Evolutionary conservation across 2,797 vertebrate species (phyloP), one percentile per base, ranked within the genome.

Genomic region (Sebastes diploproa): DNA sequence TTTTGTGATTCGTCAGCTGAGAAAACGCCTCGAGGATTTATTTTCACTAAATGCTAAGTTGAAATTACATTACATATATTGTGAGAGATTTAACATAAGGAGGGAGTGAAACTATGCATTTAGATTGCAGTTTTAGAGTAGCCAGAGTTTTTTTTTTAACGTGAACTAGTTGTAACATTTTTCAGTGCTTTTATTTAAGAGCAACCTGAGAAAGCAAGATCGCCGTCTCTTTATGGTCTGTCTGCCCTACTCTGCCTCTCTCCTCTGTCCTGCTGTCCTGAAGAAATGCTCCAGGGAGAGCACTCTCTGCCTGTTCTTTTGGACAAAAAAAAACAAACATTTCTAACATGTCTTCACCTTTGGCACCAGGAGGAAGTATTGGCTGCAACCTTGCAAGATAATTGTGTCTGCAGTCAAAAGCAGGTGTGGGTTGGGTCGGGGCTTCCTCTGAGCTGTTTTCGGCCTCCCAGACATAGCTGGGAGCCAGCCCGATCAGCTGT

Each of bases 401-500:
- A 91, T 93, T 89, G 82, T 69, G 34, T 75, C 55, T 86, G 80
- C 74, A 75, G 83, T 89, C 66, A 77, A 78, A 79, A 77, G 73
- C 68, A 50, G 68, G 86, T 78, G 62, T 56, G 64, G 70, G 58
- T 22, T 3, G 66, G 70, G 58, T n/a, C 2, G 12, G 30, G 50
- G 25, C 25, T 77, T 58, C 86, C 77, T 84, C 67, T 12, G 79
- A 81, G 88, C 80, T 91, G 86, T 86, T 90, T 86, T 79, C 81
- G 84, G 84, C 78, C 88, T 90, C 81, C 72, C 82, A 87, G 90
- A 87, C 86, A 67, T 71, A 82, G 80, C 86, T 87, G 61, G 89
- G 85, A 91, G 91, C 88, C 82, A 75, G 74, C 67, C 82, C 50
- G 75, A 86, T 92, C 89, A 76, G 86, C 89, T 89, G 78, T 93